These are phyloP conservation scores for Acrossocheilus fasciatus DNA, from an alignment of 2,797 vertebrate genomes.

Conservation along the genomic window DNA sequence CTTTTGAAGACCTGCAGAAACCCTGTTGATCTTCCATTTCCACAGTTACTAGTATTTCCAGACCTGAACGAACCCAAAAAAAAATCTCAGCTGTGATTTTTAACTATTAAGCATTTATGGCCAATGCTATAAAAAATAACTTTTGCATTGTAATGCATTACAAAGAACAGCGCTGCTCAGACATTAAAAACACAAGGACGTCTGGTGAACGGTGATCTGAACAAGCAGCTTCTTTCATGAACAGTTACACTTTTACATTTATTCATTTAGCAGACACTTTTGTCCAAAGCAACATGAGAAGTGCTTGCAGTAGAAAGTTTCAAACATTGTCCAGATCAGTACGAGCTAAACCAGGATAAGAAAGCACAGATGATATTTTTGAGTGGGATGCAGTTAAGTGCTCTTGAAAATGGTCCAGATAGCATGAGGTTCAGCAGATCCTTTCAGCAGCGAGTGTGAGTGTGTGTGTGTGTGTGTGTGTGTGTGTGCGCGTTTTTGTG, in stretches of 20 bases:
- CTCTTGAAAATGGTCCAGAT: background rate
- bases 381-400: background rate
- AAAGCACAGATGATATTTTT: background rate
- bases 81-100: background rate
- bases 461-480: background rate
- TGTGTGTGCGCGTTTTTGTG: too few species aligned
- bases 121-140: background rate
- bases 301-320: background rate
- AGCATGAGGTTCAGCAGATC: background rate
- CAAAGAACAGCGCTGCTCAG: background rate
- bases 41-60: background rate
- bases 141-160: too few species aligned
- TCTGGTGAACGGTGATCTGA: background rate
- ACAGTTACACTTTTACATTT: background rate
- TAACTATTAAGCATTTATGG: background rate
- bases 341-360: background rate
- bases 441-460: too few species aligned
- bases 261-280: background rate
- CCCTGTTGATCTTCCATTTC: background rate
- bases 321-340: background rate
- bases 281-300: background rate
- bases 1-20: background rate
- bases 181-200: background rate
- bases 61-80: background rate
- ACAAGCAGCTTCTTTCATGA: background rate